These are phyloP conservation scores for Pterocles orientalis DNA, from an alignment of 2,113 vertebrate species.

Conservation along the genomic window DNA sequence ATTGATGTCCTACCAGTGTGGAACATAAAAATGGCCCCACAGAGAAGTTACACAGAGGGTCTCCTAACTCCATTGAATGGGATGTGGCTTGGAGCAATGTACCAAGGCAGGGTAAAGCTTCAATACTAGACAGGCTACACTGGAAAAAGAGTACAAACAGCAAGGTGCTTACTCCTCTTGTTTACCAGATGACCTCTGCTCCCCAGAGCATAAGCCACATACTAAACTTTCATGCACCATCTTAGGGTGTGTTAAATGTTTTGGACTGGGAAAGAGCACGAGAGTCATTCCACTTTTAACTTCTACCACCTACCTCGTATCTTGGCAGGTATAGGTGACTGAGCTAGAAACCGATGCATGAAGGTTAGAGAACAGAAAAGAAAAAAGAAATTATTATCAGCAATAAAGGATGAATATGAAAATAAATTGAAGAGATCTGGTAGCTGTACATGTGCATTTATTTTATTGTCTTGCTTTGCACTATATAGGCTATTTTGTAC, in stretches of 20 bases:
- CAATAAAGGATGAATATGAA: background rate
- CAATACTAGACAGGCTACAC: background rate
- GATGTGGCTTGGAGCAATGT: conserved; percentile 51
- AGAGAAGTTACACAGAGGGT: conserved; percentile 5
- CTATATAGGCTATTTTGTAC: background rate
- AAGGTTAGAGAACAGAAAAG: background rate
- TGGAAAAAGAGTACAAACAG: background rate
- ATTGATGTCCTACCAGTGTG: conserved; percentile 9
- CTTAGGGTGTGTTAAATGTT: background rate
- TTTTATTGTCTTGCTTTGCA: background rate
- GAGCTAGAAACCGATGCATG: background rate
- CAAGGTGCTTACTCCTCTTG: background rate
- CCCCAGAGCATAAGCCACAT: background rate
- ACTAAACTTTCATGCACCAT: background rate
- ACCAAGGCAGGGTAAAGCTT: background rate
- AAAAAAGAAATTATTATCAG: background rate
- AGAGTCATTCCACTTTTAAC: background rate
- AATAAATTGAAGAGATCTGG: background rate
- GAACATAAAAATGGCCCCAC: conserved; percentile 31
- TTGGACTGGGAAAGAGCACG: background rate
- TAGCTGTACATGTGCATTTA: background rate
- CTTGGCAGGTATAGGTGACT: background rate
- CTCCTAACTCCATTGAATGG: conserved; percentile 14
- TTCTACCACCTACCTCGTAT: background rate
- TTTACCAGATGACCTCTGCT: background rate